Conservation (phyloP, 1,140 invertebrate genomes). For the Conus betulinus region DNA sequence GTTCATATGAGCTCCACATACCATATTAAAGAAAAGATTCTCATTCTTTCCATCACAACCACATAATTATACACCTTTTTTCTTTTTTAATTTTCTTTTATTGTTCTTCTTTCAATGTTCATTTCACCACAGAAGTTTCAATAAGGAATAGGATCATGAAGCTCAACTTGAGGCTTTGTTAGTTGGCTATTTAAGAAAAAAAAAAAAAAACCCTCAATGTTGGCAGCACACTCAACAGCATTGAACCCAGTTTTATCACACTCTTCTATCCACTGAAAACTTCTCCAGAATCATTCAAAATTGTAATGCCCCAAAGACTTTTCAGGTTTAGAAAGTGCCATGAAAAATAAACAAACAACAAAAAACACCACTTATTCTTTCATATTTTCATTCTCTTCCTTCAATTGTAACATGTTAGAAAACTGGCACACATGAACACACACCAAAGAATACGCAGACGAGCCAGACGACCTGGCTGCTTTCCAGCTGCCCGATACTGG, state of each 20-base stretch:
- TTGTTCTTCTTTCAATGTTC: neutral
- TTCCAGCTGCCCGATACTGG: too few relatives aligned
- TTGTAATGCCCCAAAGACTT: neutral
- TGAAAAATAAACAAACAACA: too few relatives aligned
- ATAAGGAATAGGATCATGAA: neutral
- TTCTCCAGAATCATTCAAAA: neutral
- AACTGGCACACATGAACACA: neutral
- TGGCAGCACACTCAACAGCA: neutral
- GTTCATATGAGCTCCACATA: too few relatives aligned
- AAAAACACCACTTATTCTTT: too few relatives aligned
- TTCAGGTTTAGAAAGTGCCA: too few relatives aligned
- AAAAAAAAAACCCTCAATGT: neutral
- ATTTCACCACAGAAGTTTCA: neutral
- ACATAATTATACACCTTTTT: too few relatives aligned
- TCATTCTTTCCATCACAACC: too few relatives aligned
- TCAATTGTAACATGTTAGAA: too few relatives aligned
- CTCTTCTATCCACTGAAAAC: neutral
- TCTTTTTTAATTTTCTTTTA: neutral
- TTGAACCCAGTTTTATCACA: neutral
- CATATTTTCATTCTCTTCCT: too few relatives aligned
- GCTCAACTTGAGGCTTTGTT: neutral
- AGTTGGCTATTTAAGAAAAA: neutral
- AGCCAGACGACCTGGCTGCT: too few relatives aligned
- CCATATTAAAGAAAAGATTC: too few relatives aligned
- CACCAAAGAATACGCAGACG: neutral